Conservation (phyloP, 2,797 vertebrate species). For the Fistularia tabacaria region DNA sequence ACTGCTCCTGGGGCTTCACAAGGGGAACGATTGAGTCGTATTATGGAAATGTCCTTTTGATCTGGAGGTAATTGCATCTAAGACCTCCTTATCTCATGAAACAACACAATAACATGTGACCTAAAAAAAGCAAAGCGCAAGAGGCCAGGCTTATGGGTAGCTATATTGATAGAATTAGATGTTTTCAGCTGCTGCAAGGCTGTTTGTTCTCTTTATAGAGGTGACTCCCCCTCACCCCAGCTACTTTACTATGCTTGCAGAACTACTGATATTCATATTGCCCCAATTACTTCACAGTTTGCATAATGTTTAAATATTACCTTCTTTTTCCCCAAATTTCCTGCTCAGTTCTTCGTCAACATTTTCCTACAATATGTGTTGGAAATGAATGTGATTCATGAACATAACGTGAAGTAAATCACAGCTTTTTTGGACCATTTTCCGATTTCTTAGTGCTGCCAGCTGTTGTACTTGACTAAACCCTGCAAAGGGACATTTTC, state of each 20-base stretch:
- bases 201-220: constrained; percentile 39
- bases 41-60: constrained; percentile 1
- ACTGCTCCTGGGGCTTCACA: not conserved
- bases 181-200: constrained; percentile 28
- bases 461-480: too few species aligned
- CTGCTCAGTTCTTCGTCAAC: too few species aligned
- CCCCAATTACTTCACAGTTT: constrained; percentile 49
- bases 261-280: constrained; percentile 45
- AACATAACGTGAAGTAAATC: too few species aligned
- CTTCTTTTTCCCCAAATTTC: constrained; percentile 3
- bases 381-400: too few species aligned
- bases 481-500: too few species aligned
- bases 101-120: constrained; percentile 3
- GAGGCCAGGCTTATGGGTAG: constrained; percentile 1
- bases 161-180: constrained; percentile 5
- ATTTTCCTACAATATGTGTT: too few species aligned
- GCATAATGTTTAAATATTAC: constrained; percentile 42
- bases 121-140: constrained; percentile 9
- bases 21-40: not conserved
- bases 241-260: constrained; percentile 49
- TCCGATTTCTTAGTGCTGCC: too few species aligned
- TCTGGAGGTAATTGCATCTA: constrained; percentile 3
- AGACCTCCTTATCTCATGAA: constrained; percentile 1
- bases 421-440: too few species aligned
- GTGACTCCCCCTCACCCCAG: constrained; percentile 37